These are phyloP conservation scores for Phoeniculus purpureus DNA, from an alignment of 2,797 vertebrate species.

Conservation along the genomic window DNA sequence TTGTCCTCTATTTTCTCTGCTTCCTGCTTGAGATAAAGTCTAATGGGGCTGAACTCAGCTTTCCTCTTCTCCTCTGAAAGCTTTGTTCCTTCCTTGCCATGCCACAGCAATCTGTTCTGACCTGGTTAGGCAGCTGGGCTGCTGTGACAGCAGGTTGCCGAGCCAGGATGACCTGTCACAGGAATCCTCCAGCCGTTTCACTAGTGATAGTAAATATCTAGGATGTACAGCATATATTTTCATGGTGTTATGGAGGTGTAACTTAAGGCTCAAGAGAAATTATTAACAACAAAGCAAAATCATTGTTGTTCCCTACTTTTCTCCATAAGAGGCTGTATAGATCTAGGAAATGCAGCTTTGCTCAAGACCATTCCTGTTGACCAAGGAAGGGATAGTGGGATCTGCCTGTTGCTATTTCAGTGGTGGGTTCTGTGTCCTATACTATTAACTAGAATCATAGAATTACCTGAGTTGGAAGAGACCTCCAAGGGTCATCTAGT, in stretches of 20 bases:
- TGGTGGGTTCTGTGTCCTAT: background rate
- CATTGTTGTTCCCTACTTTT: background rate
- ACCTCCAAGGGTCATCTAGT: too few relatives aligned
- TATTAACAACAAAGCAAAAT: background rate
- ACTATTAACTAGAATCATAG: background rate
- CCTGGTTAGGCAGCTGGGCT: background rate
- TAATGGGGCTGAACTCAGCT: background rate
- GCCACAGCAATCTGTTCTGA: background rate
- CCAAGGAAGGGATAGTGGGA: background rate
- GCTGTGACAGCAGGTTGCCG: background rate
- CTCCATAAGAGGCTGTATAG: background rate
- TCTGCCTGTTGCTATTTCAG: background rate
- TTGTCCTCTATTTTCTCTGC: background rate
- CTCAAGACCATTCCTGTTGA: background rate
- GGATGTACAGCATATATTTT: background rate
- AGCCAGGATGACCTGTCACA: background rate
- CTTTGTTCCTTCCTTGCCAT: background rate
- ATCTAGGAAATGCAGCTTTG: background rate
- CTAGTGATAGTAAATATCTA: background rate
- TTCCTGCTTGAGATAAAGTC: background rate
- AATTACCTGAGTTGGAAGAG: too few relatives aligned
- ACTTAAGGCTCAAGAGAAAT: background rate
- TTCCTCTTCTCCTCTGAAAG: slow-evolving; percentile 2
- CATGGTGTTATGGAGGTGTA: background rate
- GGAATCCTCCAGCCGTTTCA: background rate